Evolutionary conservation across 2,113 vertebrate species (phyloP).

Genomic region (Anolis sagrei): DNA sequence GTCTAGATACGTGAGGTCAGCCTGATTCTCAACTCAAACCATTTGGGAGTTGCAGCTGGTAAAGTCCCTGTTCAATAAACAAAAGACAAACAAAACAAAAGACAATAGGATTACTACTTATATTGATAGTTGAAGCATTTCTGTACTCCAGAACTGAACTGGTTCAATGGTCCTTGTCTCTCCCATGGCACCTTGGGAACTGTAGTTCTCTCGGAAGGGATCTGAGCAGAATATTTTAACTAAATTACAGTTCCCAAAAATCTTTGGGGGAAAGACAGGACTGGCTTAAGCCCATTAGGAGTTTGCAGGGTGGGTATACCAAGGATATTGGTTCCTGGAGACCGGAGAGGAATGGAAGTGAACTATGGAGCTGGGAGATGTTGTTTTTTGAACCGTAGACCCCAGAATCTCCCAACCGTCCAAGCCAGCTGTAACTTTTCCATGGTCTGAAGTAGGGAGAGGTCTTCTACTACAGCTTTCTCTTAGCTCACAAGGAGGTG

Average conservation of each 20-base stretch:
- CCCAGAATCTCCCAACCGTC: too few relatives aligned
- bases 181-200: not conserved
- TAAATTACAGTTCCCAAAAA: not conserved
- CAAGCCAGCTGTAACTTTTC: too few relatives aligned
- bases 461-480: too few relatives aligned
- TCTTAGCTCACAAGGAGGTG: not conserved
- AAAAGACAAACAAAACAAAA: not conserved
- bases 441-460: not conserved
- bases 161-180: not conserved
- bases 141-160: not conserved
- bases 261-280: not conserved
- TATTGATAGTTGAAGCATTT: too few relatives aligned
- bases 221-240: too few relatives aligned
- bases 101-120: not conserved
- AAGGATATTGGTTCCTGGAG: not conserved
- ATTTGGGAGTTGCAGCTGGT: not conserved
- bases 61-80: not conserved
- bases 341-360: rapidly evolving
- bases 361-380: not conserved
- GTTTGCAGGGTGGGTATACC: too few relatives aligned
- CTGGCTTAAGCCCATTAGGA: not conserved
- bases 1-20: too few relatives aligned
- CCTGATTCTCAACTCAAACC: not conserved
- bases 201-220: not conserved
- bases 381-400: too few relatives aligned